Base-by-base conservation (phyloP, 2,797 vertebrate species). In the Muscicapa striata region DNA sequence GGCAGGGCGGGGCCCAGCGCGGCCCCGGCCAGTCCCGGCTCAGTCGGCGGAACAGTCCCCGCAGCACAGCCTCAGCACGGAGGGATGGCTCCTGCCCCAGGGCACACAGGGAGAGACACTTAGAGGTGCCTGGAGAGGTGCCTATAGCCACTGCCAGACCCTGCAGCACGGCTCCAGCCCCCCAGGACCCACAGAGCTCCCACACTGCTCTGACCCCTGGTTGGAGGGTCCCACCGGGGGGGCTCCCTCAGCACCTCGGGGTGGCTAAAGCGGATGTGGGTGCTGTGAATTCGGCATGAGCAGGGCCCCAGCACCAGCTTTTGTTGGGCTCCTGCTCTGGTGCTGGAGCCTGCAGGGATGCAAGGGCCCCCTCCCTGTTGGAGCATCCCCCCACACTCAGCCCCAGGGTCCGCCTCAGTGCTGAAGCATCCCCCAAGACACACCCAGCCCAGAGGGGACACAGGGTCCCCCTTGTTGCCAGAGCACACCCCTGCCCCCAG, bases 21-120 rank as follows among this genome's bases (percentile, higher is more conserved):
- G 8, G 64, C 69, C 91, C 87, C 4, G 0, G 89, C 80, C n/a
- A 16, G 29, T 77, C 66, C 57, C 15, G n/a, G 84, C 90, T 96
- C 96, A 96, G 86, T 96, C 96, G 6, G 94, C 6, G 0, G 80
- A 96, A 84, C 95, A 93, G 96, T 96, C 75, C 5, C 81, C 15
- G 1, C 96, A 96, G 95, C 95, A 96, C 59, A 96, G 78, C 87
- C 92, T 75, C 90, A 95, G 92, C 26, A 7, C 27, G 10, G 92
- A 92, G 89, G 94, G 83, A 29, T 68, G 73, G 82, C 22, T 74
- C 95, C 95, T 95, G 77, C 87, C 63, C 1, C 1, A 59, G n/a
- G 0, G 57, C 83, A 34, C 7, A 9, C 26, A 79, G n/a, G 94
- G 86, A 96, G 57, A 96, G 36, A 93, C 24, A 29, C 72, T 97